phyloP scores from a whole-genome alignment of 2,888 invertebrate species.

The Lasioglossum pauxillum region DNA sequence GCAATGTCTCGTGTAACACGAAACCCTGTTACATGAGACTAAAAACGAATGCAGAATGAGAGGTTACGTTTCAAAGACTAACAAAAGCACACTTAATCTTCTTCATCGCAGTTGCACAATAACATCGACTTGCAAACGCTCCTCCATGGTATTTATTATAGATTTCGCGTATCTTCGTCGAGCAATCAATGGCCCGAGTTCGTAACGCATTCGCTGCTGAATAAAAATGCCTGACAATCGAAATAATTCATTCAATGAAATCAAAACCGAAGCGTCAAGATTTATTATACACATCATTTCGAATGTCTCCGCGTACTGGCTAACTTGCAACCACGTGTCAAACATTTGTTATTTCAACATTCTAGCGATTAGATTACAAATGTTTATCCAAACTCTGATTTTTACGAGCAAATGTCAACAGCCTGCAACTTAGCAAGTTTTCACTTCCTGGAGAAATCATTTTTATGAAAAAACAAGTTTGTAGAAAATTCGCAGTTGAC shows the following conservation, averaged over 20 bases:
- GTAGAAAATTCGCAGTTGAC: no score
- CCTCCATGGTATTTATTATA: neutral
- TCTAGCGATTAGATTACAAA: no score
- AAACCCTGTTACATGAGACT: constrained; percentile 7
- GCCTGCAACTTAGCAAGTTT: no score
- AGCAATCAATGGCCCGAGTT: neutral
- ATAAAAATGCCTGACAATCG: neutral
- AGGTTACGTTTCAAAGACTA: constrained; percentile 9
- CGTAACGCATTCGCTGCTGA: neutral
- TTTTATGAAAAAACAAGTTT: no score
- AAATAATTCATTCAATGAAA: neutral
- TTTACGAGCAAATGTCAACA: no score
- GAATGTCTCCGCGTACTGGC: no score
- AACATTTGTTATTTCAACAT: no score
- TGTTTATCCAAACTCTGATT: no score
- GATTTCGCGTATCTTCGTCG: neutral
- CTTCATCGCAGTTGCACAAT: neutral
- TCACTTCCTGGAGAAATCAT: no score
- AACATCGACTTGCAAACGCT: neutral
- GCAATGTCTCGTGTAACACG: constrained; percentile 5
- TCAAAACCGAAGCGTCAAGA: neutral
- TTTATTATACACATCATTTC: neutral
- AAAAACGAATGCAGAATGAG: constrained; percentile 9
- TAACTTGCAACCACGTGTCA: no score
- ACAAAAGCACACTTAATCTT: constrained; percentile 7